These are phyloP conservation scores for Belonocnema kinseyi DNA, from an alignment of 1,140 invertebrate species.

Conservation along the genomic window DNA sequence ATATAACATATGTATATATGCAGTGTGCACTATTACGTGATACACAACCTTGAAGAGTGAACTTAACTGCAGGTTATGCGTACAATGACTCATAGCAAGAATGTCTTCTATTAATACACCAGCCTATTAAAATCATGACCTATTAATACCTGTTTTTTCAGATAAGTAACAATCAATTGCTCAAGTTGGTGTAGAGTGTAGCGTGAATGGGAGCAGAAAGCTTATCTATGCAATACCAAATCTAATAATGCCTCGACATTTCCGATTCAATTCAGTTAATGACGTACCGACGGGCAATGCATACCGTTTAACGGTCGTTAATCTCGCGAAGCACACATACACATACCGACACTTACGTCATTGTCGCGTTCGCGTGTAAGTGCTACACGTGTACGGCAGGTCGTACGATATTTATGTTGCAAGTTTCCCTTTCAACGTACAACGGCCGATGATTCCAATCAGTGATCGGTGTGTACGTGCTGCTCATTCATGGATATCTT, in stretches of 20 bases:
- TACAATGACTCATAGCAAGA: too few relatives aligned
- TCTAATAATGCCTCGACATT: conserved; percentile 42
- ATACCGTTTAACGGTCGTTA: conserved; percentile 47
- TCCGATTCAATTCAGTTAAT: conserved; percentile 44
- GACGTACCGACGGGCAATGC: conserved; percentile 36
- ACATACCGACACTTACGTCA: conserved; percentile 40
- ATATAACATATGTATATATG: neutral
- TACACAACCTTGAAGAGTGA: too few relatives aligned
- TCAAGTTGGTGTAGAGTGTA: too few relatives aligned
- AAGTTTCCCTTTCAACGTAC: conserved; percentile 58
- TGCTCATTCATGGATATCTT: conserved; percentile 63
- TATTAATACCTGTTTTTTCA: too few relatives aligned
- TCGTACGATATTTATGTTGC: conserved; percentile 57
- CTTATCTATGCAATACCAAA: conserved; percentile 42
- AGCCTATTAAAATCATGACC: too few relatives aligned
- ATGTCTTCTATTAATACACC: too few relatives aligned
- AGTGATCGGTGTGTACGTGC: conserved; percentile 50
- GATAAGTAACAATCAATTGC: too few relatives aligned
- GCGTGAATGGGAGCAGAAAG: too few relatives aligned
- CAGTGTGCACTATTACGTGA: too few relatives aligned
- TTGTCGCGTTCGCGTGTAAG: conserved; percentile 46
- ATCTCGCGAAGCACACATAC: conserved; percentile 46
- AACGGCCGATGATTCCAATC: conserved; percentile 58
- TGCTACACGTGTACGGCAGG: conserved; percentile 47
- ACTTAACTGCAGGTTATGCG: too few relatives aligned